These are phyloP conservation scores for Cyclophora albipunctata DNA, from an alignment of 2,888 invertebrate species.

Conservation along the genomic window DNA sequence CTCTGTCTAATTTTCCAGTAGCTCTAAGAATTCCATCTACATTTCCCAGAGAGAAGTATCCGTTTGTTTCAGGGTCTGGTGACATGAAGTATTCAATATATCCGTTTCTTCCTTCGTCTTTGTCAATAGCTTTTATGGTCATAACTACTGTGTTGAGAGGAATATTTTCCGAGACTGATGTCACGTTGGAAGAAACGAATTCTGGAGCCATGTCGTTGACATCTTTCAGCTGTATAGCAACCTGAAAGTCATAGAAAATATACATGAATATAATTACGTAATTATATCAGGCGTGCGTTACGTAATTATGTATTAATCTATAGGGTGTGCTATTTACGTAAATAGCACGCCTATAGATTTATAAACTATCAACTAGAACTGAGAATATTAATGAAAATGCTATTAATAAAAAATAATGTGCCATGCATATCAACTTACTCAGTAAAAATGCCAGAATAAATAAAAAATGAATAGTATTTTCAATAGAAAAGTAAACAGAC, in stretches of 20 bases:
- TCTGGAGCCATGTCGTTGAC: slow-evolving; percentile 94
- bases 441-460: slow-evolving; percentile 2
- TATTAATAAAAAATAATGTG: too few species aligned
- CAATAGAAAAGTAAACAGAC: too few species aligned
- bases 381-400: too few species aligned
- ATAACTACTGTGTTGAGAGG: slow-evolving; percentile 90
- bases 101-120: slow-evolving; percentile 93
- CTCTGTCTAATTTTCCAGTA: slow-evolving; percentile 90
- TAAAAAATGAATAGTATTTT: too few species aligned
- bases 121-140: slow-evolving; percentile 91
- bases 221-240: slow-evolving; percentile 89
- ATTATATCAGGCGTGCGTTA: too few species aligned
- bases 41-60: slow-evolving; percentile 86
- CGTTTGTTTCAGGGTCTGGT: slow-evolving; percentile 78
- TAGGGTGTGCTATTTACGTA: too few species aligned
- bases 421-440: too few species aligned
- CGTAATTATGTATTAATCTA: too few species aligned
- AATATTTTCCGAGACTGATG: slow-evolving; percentile 88
- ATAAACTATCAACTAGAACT: slow-evolving; percentile 7
- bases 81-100: slow-evolving; percentile 90
- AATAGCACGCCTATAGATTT: slow-evolving; percentile 11
- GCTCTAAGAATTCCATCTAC: slow-evolving; percentile 92
- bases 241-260: slow-evolving; percentile 70
- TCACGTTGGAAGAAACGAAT: slow-evolving; percentile 86
- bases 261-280: slow-evolving; percentile 17